These are phyloP conservation scores for Tricholauxania praeusta DNA, from an alignment of 2,888 invertebrate genomes.

Conservation along the genomic window DNA sequence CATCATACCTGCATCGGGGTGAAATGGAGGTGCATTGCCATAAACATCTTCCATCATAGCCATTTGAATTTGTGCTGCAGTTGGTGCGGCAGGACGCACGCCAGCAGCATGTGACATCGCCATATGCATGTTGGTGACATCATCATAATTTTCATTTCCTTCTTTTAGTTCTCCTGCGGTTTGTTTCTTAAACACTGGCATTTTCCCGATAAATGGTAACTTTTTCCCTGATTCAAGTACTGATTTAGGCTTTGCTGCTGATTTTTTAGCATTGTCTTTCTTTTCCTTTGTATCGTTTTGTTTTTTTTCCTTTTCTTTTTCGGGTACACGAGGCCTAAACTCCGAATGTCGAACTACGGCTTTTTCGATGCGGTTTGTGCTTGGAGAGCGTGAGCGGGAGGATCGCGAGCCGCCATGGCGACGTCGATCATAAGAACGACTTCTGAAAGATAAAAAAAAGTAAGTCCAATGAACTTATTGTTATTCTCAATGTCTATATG, in stretches of 20 bases:
- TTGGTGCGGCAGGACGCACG: constrained; percentile 51
- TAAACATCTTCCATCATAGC: constrained; percentile 65
- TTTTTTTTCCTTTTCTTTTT: constrained; percentile 57
- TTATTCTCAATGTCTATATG: no score
- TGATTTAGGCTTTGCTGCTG: constrained; percentile 51
- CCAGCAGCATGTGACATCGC: constrained; percentile 14
- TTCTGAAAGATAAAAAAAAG: constrained; percentile 34
- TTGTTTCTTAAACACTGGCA: constrained; percentile 79
- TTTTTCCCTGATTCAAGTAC: constrained; percentile 71
- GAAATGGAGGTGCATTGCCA: constrained; percentile 65
- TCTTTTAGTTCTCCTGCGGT: constrained; percentile 46
- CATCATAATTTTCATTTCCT: constrained; percentile 26
- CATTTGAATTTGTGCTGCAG: constrained; percentile 63
- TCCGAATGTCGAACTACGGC: constrained; percentile 66
- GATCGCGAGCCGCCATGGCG: constrained; percentile 40
- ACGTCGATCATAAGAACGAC: constrained; percentile 50
- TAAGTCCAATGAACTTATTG: neutral
- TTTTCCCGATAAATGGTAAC: constrained; percentile 86
- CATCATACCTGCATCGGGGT: constrained; percentile 65
- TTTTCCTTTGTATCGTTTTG: constrained; percentile 49
- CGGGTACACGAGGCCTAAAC: constrained; percentile 64
- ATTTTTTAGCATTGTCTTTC: constrained; percentile 46
- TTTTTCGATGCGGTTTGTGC: constrained; percentile 60
- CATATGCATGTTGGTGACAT: constrained; percentile 1
- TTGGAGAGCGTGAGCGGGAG: constrained; percentile 54